Evolutionary conservation across 2,888 invertebrate genomes (phyloP), one percentile per base, ranked within the genome.

Genomic region (Tillus elongatus): DNA sequence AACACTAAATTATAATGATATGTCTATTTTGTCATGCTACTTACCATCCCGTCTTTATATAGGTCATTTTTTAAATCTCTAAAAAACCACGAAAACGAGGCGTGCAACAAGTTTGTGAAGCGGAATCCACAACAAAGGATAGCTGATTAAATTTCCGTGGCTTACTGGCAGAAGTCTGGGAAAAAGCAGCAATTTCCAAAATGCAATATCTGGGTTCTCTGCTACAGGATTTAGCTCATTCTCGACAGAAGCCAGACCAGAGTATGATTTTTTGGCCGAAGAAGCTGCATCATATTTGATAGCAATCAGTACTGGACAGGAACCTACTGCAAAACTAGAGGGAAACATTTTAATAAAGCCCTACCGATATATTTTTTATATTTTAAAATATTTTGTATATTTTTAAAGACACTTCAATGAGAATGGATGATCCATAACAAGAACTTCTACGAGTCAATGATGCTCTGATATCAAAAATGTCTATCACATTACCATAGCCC

Each of bases 11-110:
- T 12, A 43, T 52, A 12, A 33, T 56, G 13, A 3, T 58, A 2
- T 54, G 51, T 29, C 36, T 59, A 10, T 53, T 56, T 9, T 43
- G 44, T 24, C 53, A 56, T 34, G 54, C 53, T 1, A 50, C 50
- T 1, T 51, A 55, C 29, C 47, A 45, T 32, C 40, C 54, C 56
- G 35, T 54, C 54, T 2, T 39, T 56, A n/a, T 49, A 55, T 35
- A 28, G 49, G n/a, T 11, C 41, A 9, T 39, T 49, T 43, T 55
- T 57, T 38, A 56, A 53, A 41, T 39, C 50, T 15, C 38, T 57
- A 13, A 56, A 57, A 44, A 35, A 15, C 16, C 34, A 43, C 34
- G 52, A 33, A 39, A 43, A 52, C 15, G 32, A 38, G 33, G 38
- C 37, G 2, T 43, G 43, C 13, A 37, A 37, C 12, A 27, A 13